Percentiles rank a stretch among this genome's conserved stretches.
Conservation (phyloP, 2,797 vertebrate genomes). For the Zenarchopterus dispar region DNA sequence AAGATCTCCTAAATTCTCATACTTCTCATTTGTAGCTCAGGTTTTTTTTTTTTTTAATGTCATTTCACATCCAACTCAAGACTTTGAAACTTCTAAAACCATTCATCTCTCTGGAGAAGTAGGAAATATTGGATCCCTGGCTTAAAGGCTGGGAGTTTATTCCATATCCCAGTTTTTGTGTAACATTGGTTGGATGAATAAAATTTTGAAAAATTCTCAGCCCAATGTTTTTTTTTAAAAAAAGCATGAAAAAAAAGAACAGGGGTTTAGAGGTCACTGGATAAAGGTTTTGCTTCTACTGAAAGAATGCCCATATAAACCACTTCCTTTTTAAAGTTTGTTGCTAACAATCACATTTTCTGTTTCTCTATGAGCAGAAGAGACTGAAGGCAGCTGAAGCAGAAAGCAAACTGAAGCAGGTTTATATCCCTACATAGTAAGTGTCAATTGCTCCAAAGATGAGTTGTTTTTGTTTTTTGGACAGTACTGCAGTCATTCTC, state of each 20-base stretch:
- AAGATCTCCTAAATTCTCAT: background rate
- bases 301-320: slow-evolving; percentile 14
- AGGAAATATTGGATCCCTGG: background rate
- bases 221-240: no score
- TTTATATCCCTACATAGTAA: slow-evolving; percentile 99
- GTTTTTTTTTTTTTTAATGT: slow-evolving; percentile 1
- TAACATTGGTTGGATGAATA: no score
- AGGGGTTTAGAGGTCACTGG: background rate
- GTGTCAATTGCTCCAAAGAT: slow-evolving; percentile 58
- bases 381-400: slow-evolving; percentile 97
- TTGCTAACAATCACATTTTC: slow-evolving; percentile 9
- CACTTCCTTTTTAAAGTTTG: slow-evolving; percentile 4
- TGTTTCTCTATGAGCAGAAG: slow-evolving; percentile 83
- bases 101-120: no score
- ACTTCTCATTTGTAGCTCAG: background rate
- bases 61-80: background rate
- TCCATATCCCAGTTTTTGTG: no score
- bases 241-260: background rate
- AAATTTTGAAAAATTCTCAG: slow-evolving; percentile 1
- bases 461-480: background rate
- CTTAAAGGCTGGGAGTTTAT: background rate
- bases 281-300: slow-evolving; percentile 7
- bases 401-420: slow-evolving; percentile 98
- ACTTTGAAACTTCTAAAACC: no score
- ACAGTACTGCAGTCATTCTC: slow-evolving; percentile 9